phyloP scores from a whole-genome alignment of 2,113 vertebrate genomes.

The Gallinago undulata region DNA sequence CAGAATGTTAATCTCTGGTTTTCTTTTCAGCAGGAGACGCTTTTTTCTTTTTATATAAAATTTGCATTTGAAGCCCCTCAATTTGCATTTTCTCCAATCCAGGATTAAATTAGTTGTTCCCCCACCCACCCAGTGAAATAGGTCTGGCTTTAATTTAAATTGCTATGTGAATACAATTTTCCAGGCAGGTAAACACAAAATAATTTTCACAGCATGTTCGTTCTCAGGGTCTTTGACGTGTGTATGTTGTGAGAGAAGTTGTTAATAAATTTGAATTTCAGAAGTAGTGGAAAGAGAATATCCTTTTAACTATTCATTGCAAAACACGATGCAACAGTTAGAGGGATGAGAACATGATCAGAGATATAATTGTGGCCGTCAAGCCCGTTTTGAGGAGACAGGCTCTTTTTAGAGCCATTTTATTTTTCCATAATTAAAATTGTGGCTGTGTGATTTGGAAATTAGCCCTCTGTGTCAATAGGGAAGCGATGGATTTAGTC shows the following conservation, averaged over 20 bases:
- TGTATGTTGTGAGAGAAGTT: neutral
- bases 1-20: constrained; percentile 68
- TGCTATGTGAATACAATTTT: constrained; percentile 73
- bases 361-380: constrained; percentile 9
- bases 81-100: constrained; percentile 74
- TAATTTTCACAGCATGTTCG: constrained; percentile 66
- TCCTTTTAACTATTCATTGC: constrained; percentile 12
- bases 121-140: constrained; percentile 39
- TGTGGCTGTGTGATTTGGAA: constrained; percentile 21
- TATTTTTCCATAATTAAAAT: constrained; percentile 56
- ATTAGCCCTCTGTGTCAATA: constrained; percentile 42
- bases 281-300: constrained; percentile 33
- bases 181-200: constrained; percentile 78
- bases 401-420: constrained; percentile 2
- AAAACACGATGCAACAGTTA: neutral
- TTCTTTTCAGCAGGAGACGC: constrained; percentile 65
- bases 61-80: constrained; percentile 77
- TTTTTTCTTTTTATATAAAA: constrained; percentile 64
- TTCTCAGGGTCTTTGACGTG: constrained; percentile 45
- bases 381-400: neutral
- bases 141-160: constrained; percentile 74
- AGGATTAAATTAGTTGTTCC: constrained; percentile 48
- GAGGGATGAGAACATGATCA: neutral
- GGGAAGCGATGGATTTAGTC: constrained; percentile 53
- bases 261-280: constrained; percentile 49